Conservation (phyloP, 2,113 vertebrate genomes). For the Monopterus albus region DNA sequence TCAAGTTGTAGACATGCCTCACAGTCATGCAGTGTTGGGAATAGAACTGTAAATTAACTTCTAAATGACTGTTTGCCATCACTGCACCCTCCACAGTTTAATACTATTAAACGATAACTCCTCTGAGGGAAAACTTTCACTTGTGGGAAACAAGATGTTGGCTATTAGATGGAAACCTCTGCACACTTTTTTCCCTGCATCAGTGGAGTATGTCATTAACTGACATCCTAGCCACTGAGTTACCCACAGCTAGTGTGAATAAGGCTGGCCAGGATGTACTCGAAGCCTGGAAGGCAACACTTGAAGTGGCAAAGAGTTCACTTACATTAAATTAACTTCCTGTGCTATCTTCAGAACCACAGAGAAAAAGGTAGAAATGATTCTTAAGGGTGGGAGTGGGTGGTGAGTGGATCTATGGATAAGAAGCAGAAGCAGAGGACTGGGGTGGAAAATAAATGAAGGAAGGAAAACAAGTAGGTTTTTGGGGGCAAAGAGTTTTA, state of each 20-base stretch:
- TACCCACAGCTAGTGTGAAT: conserved; percentile 27
- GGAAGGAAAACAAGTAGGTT: too few relatives aligned
- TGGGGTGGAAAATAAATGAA: too few relatives aligned
- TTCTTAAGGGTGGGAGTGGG: too few relatives aligned
- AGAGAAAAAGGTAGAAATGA: conserved; percentile 17
- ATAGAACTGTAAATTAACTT: too few relatives aligned
- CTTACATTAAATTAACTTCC: conserved; percentile 54
- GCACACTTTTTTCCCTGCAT: conserved; percentile 45
- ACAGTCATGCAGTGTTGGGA: too few relatives aligned
- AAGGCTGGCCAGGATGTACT: conserved; percentile 6
- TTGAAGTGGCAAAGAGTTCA: conserved; percentile 43
- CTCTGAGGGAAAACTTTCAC: conserved; percentile 26
- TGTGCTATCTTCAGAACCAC: too few relatives aligned
- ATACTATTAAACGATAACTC: conserved; percentile 14
- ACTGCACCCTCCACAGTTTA: conserved; percentile 6
- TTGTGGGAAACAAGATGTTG: conserved; percentile 45
- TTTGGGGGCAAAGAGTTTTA: too few relatives aligned
- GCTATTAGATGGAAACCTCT: conserved; percentile 41
- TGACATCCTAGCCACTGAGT: conserved; percentile 48
- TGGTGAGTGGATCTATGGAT: too few relatives aligned
- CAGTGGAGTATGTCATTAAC: conserved; percentile 65
- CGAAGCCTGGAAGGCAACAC: conserved; percentile 28
- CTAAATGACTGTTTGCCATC: too few relatives aligned
- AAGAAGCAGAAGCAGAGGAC: too few relatives aligned
- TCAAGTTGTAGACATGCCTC: too few relatives aligned